These are phyloP conservation scores for Tillus elongatus DNA, from an alignment of 2,888 invertebrate species.

Conservation along the genomic window DNA sequence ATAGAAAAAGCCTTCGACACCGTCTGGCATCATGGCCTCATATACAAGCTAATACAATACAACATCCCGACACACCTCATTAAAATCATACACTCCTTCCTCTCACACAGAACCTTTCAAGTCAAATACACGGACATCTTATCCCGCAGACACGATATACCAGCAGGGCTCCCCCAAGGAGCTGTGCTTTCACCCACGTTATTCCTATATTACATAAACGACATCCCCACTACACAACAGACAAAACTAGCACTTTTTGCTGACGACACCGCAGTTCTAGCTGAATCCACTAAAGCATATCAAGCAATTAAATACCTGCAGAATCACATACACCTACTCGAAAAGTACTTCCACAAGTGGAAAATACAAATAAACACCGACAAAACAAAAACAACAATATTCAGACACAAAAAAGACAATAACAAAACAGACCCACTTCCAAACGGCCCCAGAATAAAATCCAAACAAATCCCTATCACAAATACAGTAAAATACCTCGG, in stretches of 20 bases:
- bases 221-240: slow-evolving; percentile 3
- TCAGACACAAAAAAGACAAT: slow-evolving; percentile 1
- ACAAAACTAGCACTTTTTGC: slow-evolving; percentile 8
- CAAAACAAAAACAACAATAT: slow-evolving; percentile 8
- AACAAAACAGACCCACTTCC: not conserved
- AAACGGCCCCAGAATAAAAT: not conserved
- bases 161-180: slow-evolving; percentile 13
- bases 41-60: slow-evolving; percentile 6
- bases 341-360: slow-evolving; percentile 9
- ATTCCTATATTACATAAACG: slow-evolving; percentile 8
- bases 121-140: slow-evolving; percentile 6
- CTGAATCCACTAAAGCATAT: slow-evolving; percentile 5
- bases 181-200: slow-evolving; percentile 4
- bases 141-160: slow-evolving; percentile 8
- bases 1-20: slow-evolving; percentile 13
- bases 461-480: not conserved
- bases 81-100: slow-evolving; percentile 10
- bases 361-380: slow-evolving; percentile 9
- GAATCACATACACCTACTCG: slow-evolving; percentile 6
- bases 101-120: slow-evolving; percentile 5
- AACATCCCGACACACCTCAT: slow-evolving; percentile 7
- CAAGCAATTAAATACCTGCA: slow-evolving; percentile 7
- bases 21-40: slow-evolving; percentile 13
- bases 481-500: slow-evolving; percentile 9
- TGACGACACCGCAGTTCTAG: slow-evolving; percentile 9